A percentile compares a stretch with the other conserved stretches of the same genome.
Conservation (phyloP, 2,113 vertebrate genomes). For the Xyliphius kryptos region DNA sequence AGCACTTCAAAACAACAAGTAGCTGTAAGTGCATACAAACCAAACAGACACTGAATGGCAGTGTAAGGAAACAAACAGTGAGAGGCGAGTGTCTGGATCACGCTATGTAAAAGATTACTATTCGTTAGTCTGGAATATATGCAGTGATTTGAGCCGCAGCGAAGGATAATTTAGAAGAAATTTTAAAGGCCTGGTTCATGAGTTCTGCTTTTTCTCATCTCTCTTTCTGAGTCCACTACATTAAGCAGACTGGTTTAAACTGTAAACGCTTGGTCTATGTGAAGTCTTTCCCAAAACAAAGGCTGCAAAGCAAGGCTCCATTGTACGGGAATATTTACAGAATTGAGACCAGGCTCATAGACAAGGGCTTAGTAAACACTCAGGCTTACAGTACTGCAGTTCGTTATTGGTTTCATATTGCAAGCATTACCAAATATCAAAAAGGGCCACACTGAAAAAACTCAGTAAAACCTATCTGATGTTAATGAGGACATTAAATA, state of each 20-base stretch:
- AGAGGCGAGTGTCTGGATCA: neutral
- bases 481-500: no score
- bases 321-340: slow-evolving; percentile 39
- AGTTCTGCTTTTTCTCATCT: slow-evolving; percentile 51
- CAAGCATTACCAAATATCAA: no score
- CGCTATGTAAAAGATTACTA: neutral
- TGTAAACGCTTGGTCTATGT: slow-evolving; percentile 51
- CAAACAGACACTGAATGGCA: slow-evolving; percentile 9
- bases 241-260: slow-evolving; percentile 53
- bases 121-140: neutral
- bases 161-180: slow-evolving; percentile 16
- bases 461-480: no score
- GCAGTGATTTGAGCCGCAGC: neutral
- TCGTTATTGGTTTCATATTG: no score
- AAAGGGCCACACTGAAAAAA: no score
- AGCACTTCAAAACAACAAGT: slow-evolving; percentile 13
- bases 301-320: slow-evolving; percentile 47
- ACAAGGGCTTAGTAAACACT: slow-evolving; percentile 42
- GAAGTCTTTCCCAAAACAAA: slow-evolving; percentile 54
- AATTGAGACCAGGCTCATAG: slow-evolving; percentile 26
- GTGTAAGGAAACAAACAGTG: neutral
- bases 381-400: neutral
- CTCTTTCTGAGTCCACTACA: slow-evolving; percentile 50
- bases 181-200: slow-evolving; percentile 25
- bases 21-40: slow-evolving; percentile 11